Evolutionary conservation across 2,888 invertebrate species (phyloP).

Genomic region (Eristalis tenax): DNA sequence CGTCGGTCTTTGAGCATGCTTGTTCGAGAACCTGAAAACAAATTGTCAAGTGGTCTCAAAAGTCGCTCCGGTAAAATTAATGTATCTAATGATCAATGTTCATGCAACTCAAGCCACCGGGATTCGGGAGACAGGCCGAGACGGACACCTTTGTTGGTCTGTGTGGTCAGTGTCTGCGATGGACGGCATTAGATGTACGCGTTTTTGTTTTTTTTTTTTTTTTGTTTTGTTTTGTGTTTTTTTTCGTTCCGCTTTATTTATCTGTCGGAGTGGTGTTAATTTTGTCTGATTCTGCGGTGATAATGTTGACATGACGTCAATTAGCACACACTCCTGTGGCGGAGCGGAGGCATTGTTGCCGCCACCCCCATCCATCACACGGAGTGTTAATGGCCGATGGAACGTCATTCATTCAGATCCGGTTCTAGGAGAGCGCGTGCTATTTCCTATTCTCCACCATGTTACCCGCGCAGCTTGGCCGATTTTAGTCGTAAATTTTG

Average conservation of each 20-base stretch:
- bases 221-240: too few species aligned
- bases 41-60: conserved; percentile 71
- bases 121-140: background rate
- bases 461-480: background rate
- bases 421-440: conserved; percentile 34
- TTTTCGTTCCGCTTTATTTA: conserved; percentile 32
- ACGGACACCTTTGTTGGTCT: conserved; percentile 31
- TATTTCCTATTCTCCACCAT: background rate
- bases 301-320: conserved; percentile 71
- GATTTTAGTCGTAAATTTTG: conserved; percentile 44
- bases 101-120: conserved; percentile 7
- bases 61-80: conserved; percentile 69
- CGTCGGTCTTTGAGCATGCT: conserved; percentile 1
- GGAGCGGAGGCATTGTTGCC: conserved; percentile 13
- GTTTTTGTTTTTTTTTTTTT: too few species aligned
- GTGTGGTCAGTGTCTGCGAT: conserved; percentile 59
- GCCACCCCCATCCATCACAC: background rate
- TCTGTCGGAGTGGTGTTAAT: conserved; percentile 50
- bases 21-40: conserved; percentile 66
- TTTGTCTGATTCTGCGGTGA: conserved; percentile 64
- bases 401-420: conserved; percentile 19
- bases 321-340: conserved; percentile 51
- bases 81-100: conserved; percentile 70
- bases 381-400: conserved; percentile 26
- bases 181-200: conserved; percentile 12